phyloP scores from a whole-genome alignment of 2,888 invertebrate species.

The Eupelmus urozonus region DNA sequence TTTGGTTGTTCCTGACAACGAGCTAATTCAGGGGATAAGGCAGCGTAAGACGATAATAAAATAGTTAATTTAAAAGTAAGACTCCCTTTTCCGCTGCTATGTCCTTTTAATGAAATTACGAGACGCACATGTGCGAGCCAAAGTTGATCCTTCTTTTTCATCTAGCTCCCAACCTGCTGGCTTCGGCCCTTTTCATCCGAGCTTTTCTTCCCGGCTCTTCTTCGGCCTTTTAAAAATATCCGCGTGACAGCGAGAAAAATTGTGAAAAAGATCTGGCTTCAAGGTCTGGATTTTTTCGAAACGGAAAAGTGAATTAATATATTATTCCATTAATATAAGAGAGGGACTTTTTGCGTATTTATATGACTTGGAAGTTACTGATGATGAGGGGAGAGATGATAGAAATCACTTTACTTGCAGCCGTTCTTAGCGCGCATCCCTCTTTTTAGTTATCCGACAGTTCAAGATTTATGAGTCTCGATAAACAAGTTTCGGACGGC shows the following conservation, averaged over 20 bases:
- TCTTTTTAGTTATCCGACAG: background rate
- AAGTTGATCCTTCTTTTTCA: background rate
- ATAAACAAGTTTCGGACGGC: background rate
- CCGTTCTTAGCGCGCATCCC: too few relatives aligned
- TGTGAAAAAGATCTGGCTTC: background rate
- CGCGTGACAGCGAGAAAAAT: background rate
- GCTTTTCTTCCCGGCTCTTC: too few relatives aligned
- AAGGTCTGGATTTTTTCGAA: background rate
- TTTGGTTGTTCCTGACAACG: too few relatives aligned
- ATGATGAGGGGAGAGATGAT: background rate
- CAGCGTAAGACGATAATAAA: too few relatives aligned
- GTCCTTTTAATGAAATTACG: background rate
- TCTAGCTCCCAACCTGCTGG: background rate
- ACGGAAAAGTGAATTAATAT: background rate
- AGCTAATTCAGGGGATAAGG: too few relatives aligned
- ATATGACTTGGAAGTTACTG: background rate
- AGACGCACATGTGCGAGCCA: background rate
- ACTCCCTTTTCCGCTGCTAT: background rate
- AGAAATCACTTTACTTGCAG: background rate
- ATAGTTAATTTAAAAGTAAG: background rate
- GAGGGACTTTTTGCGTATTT: background rate
- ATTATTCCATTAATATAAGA: slow-evolving; percentile 19
- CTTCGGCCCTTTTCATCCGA: too few relatives aligned
- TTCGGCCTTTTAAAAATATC: background rate
- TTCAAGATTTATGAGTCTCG: background rate